Evolutionary conservation across 2,888 invertebrate genomes (phyloP), one percentile per base, ranked within the genome.

Genomic region (Xestia xanthographa): DNA sequence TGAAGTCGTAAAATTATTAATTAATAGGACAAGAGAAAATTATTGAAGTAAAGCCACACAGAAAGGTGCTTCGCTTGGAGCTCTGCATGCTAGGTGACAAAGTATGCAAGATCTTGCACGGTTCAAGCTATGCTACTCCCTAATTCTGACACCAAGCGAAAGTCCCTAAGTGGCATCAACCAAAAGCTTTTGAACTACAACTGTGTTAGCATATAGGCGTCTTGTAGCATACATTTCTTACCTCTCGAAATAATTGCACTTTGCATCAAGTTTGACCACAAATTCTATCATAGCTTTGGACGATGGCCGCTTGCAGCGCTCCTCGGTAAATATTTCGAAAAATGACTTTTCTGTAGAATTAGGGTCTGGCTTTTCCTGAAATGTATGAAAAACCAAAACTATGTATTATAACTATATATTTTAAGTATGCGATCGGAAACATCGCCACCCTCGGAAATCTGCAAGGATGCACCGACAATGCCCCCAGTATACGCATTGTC

Each of bases 181-280:
- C 2, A 8, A 20, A 34, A 2, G 34, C 5, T 66, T 71, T 38
- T 1, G 9, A 48, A 38, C 3, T 2, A 20, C 63, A 43, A 9
- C 14, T 26, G n/a, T n/a, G 8, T 12, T 34, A 20, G 9, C 26
- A 41, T 68, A 38, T 2, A 11, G 29, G 29, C 14, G 0, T 43
- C 14, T 22, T 20, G 43, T 45, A n/a, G 69, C 12, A 66, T 12
- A 8, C 20, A 29, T 74, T n/a, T 79, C 92, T 90, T 90, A 96
- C 92, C 97, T 95, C 72, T 97, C 94, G 91, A 97, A 98, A 3
- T 98, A 93, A 90, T 98, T 97, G 66, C 97, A 95, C 80, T 94
- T 93, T 0, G 91, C 92, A 84, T 98, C 98, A 17, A 97, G 95
- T 58, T 97, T 92, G 26, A 97, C 96, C 98, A 98, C 98, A 87